Conservation (phyloP, 2,888 invertebrate species). For the Drosophila tripunctata region DNA sequence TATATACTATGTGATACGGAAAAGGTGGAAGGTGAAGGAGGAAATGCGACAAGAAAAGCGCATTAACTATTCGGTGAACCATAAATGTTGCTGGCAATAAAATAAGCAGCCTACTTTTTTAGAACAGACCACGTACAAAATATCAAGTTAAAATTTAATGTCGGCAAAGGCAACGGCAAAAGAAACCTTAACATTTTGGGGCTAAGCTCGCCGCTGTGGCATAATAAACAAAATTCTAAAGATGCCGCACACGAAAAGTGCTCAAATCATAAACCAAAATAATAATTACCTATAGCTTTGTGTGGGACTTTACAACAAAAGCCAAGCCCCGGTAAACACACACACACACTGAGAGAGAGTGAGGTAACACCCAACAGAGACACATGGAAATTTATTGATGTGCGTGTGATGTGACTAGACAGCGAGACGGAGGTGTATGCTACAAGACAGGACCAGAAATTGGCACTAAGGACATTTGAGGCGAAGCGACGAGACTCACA, state of each 20-base stretch:
- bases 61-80: constrained; percentile 71
- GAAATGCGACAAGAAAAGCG: constrained; percentile 59
- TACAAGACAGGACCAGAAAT: constrained; percentile 36
- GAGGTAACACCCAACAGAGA: constrained; percentile 35
- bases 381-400: constrained; percentile 75
- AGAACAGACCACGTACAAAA: constrained; percentile 27
- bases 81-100: constrained; percentile 62
- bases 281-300: constrained; percentile 77
- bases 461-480: constrained; percentile 34
- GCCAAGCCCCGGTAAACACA: constrained; percentile 37
- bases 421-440: constrained; percentile 23
- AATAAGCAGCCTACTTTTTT: constrained; percentile 66
- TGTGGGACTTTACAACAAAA: constrained; percentile 62
- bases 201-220: constrained; percentile 52
- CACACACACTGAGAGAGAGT: constrained; percentile 3
- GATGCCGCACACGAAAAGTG: constrained; percentile 61
- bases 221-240: constrained; percentile 73
- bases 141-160: constrained; percentile 70
- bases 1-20: neutral
- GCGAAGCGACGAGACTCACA: constrained; percentile 37
- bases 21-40: neutral
- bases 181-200: constrained; percentile 52
- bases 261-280: constrained; percentile 77
- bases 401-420: constrained; percentile 69
- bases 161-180: constrained; percentile 25